Base-by-base conservation (phyloP, 2,888 invertebrate genomes). In the Crocallis elinguaria region DNA sequence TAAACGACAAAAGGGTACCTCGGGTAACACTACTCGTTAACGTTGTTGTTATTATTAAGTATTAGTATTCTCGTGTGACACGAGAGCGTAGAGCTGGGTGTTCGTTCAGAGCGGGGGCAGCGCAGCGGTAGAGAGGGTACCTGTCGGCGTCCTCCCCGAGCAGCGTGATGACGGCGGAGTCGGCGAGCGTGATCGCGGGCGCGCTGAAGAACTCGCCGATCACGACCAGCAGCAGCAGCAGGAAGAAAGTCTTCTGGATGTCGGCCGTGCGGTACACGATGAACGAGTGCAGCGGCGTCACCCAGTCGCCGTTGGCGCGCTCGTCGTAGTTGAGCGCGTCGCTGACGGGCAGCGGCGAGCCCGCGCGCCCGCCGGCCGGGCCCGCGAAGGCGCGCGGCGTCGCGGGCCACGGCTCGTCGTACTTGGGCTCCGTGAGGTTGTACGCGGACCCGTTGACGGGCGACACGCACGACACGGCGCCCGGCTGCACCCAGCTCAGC, bases 121-220 rank as follows among this genome's bases (percentile, higher is more conserved):
- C n/a, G n/a, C n/a, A n/a, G n/a, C n/a, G n/a, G n/a, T n/a, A n/a
- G n/a, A n/a, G n/a, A n/a, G n/a, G n/a, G 43, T n/a, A 88, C 92
- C 95, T 94, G 74, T 96, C 96, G 0, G 96, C 95, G 76, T 96
- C 97, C 75, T 98, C 97, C 0, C 97, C 98, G 0, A 98, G 93
- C 62, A 97, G 92, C 2, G 96, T 96, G 57, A 98, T 96, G 32
- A 97, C 97, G 4, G 97, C 98, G 0, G 97, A 96, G 83, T 98
- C 98, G 0, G 98, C 99, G 42, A 99, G 92, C 0, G 98, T 98
- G 64, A 99, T 96, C 27, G 98, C 98, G 0, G 99, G 99, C 0
- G 98, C 98, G 71, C 97, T 96, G 88, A 99, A 98, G 92, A 99
- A 99, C 89, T 99, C 99, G 0, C 99, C 99, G 49, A 99, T 96